Evolutionary conservation across 2,113 vertebrate genomes (phyloP).

Genomic region (Chaetodon auriga): DNA sequence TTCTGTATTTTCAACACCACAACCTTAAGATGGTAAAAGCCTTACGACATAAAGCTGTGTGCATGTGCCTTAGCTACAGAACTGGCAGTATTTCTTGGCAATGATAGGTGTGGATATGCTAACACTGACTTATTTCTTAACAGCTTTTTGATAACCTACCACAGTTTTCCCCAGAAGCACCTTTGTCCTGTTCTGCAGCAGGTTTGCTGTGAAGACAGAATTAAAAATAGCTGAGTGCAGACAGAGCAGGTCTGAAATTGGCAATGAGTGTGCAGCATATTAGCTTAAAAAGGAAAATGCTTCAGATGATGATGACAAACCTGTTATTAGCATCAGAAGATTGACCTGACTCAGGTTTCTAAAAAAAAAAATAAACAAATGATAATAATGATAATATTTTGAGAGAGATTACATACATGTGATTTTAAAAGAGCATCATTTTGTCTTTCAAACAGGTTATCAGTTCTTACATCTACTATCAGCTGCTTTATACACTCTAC

Average conservation of each 20-base stretch:
- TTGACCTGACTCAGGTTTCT: constrained; percentile 44
- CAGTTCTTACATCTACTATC: not conserved
- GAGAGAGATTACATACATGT: not conserved
- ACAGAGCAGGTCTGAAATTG: not conserved
- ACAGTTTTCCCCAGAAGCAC: not conserved
- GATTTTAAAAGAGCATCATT: no score
- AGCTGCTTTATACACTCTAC: not conserved
- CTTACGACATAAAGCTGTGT: not conserved
- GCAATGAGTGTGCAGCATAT: not conserved
- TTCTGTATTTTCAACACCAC: not conserved
- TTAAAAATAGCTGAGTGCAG: not conserved
- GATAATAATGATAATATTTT: no score
- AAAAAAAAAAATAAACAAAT: not conserved
- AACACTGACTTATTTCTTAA: no score
- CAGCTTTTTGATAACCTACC: constrained; percentile 34
- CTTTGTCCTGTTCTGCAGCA: not conserved
- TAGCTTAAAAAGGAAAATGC: not conserved
- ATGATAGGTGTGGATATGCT: no score
- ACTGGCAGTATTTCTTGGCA: not conserved
- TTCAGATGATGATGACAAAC: constrained; percentile 46
- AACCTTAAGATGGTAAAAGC: not conserved
- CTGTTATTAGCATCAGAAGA: constrained; percentile 38
- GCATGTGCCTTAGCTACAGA: not conserved
- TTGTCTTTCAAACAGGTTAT: not conserved
- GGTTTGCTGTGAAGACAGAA: constrained; percentile 48